phyloP scores from a whole-genome alignment of 2,797 vertebrate genomes.

The Semaprochilodus insignis region DNA sequence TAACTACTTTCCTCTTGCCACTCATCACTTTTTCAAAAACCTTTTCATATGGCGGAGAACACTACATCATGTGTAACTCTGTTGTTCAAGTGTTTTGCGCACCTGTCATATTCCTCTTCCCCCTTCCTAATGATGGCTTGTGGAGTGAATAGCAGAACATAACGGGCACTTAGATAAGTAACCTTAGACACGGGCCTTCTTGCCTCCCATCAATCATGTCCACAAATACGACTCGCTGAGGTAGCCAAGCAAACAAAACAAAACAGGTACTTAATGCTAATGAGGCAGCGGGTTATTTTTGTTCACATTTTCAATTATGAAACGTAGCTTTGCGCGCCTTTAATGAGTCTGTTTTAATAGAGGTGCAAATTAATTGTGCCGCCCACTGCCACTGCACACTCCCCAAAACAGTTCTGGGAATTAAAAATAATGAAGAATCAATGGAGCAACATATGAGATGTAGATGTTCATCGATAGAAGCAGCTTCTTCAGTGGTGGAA shows the following conservation, averaged over 20 bases:
- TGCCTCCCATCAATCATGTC: constrained; percentile 43
- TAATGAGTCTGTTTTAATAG: constrained; percentile 79
- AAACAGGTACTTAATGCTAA: constrained; percentile 69
- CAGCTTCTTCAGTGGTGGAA: constrained; percentile 9
- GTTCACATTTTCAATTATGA: constrained; percentile 77
- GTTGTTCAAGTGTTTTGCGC: background rate
- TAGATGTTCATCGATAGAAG: constrained; percentile 73
- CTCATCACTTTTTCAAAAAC: background rate
- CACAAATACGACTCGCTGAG: constrained; percentile 60
- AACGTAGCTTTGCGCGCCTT: constrained; percentile 72
- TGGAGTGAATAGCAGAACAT: background rate
- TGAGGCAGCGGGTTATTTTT: constrained; percentile 65
- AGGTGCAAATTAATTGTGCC: constrained; percentile 75
- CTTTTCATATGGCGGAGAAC: background rate
- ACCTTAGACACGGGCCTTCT: constrained; percentile 56
- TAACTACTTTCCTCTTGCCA: background rate
- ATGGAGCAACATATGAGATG: constrained; percentile 81
- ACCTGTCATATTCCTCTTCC: constrained; percentile 23
- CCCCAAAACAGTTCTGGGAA: constrained; percentile 67
- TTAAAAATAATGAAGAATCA: constrained; percentile 79
- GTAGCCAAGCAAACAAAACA: constrained; percentile 72
- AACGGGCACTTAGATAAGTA: constrained; percentile 41
- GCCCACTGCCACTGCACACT: constrained; percentile 58
- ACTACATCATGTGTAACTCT: background rate
- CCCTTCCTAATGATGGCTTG: constrained; percentile 8